Percentiles rank a stretch among this genome's conserved stretches.
phyloP scores from a whole-genome alignment of 2,113 vertebrate genomes.

The Rhea pennata region DNA sequence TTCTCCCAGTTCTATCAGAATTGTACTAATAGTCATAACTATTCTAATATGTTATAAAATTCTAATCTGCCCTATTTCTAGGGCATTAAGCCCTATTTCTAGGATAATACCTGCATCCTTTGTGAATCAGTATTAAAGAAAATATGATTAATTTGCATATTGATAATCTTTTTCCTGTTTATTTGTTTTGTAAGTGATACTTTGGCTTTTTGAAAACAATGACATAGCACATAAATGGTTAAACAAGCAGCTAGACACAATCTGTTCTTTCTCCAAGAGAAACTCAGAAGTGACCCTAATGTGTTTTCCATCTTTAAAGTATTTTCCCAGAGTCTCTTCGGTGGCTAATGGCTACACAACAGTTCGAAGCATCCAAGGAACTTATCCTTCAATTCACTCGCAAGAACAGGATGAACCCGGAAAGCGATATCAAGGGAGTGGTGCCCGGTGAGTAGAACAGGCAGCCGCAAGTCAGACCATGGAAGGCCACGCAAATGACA shows the following conservation, averaged over 20 bases:
- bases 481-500: background rate
- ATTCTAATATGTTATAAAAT: background rate
- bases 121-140: background rate
- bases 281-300: background rate
- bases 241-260: background rate
- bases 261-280: background rate
- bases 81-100: background rate
- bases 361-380: conserved; percentile 89
- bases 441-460: conserved; percentile 82
- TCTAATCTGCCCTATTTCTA: background rate
- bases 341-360: conserved; percentile 96
- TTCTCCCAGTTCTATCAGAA: background rate
- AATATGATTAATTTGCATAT: background rate
- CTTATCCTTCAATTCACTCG: conserved; percentile 88
- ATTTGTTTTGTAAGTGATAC: background rate
- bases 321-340: conserved; percentile 95
- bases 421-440: conserved; percentile 87
- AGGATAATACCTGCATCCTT: background rate
- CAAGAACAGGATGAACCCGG: conserved; percentile 85
- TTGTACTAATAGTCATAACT: background rate
- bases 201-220: background rate
- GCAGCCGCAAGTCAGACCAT: too few relatives aligned
- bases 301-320: conserved; percentile 74
- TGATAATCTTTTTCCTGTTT: background rate
- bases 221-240: accelerated